Conservation (phyloP, 2,797 vertebrate genomes). For the Dallia pectoralis region DNA sequence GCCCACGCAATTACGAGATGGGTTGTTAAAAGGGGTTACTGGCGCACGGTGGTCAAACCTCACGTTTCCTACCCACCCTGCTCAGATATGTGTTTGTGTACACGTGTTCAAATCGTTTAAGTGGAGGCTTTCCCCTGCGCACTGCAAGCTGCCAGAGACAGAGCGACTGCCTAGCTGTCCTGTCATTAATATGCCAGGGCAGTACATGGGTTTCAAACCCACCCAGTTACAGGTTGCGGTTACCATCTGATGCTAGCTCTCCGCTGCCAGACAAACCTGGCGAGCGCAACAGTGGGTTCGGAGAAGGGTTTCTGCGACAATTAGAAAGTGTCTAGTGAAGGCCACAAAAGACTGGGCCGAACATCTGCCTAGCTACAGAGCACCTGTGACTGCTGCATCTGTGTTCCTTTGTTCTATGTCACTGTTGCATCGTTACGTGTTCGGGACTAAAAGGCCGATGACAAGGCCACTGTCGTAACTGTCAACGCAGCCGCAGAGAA, state of each 20-base stretch:
- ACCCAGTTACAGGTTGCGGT: no score
- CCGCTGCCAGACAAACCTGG: background rate
- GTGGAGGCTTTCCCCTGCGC: background rate
- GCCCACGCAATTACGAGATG: slow-evolving; percentile 1
- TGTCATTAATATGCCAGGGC: background rate
- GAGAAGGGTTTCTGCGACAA: background rate
- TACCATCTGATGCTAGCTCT: background rate
- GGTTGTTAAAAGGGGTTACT: background rate
- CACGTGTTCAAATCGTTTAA: background rate
- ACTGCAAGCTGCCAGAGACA: background rate
- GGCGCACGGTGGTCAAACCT: slow-evolving; percentile 23
- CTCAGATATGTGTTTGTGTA: slow-evolving; percentile 28
- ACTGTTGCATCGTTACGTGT: background rate
- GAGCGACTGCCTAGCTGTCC: background rate
- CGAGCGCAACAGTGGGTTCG: no score
- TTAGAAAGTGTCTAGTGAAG: background rate
- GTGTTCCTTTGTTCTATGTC: background rate
- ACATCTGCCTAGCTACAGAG: background rate
- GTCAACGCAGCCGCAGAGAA: background rate
- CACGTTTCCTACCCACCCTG: slow-evolving; percentile 43
- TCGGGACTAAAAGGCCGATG: background rate
- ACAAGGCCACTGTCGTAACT: background rate
- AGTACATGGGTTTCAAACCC: no score
- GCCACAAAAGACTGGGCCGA: background rate
- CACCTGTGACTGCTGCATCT: background rate